Conservation (phyloP, 2,888 invertebrate genomes). For the Phanerotoma sp. region DNA sequence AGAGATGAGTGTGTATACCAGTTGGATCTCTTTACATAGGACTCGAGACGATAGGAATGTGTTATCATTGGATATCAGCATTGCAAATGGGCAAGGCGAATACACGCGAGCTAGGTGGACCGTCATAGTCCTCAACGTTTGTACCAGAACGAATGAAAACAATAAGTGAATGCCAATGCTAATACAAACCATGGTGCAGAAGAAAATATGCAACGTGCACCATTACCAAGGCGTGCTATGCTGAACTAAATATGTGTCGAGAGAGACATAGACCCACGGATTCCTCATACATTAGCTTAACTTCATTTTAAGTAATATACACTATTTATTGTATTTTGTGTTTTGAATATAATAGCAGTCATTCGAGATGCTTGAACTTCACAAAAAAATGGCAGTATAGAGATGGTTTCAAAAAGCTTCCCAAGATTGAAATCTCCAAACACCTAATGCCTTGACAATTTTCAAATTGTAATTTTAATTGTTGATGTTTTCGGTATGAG, state of each 20-base stretch:
- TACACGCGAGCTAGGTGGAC: conserved; percentile 34
- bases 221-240: conserved; percentile 21
- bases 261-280: background rate
- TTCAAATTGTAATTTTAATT: too few species aligned
- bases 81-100: conserved; percentile 43
- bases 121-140: conserved; percentile 30
- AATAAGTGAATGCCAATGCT: conserved; percentile 47
- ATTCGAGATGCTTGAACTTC: too few species aligned
- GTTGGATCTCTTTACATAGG: conserved; percentile 16
- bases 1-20: conserved; percentile 1
- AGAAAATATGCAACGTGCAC: conserved; percentile 31
- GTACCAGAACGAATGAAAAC: conserved; percentile 43
- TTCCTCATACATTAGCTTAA: background rate
- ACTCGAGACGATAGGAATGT: conserved; percentile 44
- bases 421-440: too few species aligned
- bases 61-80: conserved; percentile 49
- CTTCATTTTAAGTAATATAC: background rate
- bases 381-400: too few species aligned
- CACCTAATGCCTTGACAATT: too few species aligned
- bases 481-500: too few species aligned
- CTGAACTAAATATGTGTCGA: conserved; percentile 27
- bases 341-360: too few species aligned
- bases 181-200: conserved; percentile 34
- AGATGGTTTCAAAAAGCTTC: too few species aligned
- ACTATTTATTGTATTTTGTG: too few species aligned